These are phyloP conservation scores for Itoplectis maculator DNA, from an alignment of 2,888 invertebrate species.

Conservation along the genomic window DNA sequence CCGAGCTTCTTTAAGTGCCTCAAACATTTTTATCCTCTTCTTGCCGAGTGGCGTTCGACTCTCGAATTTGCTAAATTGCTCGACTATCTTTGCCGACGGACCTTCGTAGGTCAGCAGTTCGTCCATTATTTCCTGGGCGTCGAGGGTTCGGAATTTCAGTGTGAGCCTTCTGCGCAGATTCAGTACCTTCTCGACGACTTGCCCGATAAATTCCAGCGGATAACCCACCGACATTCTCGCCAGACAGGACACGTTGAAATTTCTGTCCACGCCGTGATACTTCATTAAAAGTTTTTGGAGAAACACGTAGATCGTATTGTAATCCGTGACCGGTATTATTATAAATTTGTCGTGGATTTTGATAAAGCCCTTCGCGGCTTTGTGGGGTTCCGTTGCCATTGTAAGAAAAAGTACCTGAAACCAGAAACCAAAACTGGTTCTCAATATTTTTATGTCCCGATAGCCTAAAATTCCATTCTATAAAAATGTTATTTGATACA, in stretches of 20 bases:
- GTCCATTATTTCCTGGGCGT: constrained; percentile 85
- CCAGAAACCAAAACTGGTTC: background rate
- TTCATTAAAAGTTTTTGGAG: constrained; percentile 87
- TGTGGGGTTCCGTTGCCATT: constrained; percentile 88
- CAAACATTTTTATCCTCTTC: constrained; percentile 65
- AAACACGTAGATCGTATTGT: constrained; percentile 86
- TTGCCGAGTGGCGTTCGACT: constrained; percentile 70
- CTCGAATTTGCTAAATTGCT: constrained; percentile 72
- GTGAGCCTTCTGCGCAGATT: constrained; percentile 85
- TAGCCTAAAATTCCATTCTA: too few species aligned
- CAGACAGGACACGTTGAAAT: constrained; percentile 86
- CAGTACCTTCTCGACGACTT: constrained; percentile 85
- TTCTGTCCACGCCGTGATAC: constrained; percentile 87
- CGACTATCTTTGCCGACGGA: constrained; percentile 63
- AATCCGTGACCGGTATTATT: constrained; percentile 86
- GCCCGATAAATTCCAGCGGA: constrained; percentile 85
- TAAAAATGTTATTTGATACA: too few species aligned
- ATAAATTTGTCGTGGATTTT: constrained; percentile 87
- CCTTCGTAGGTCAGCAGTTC: constrained; percentile 82
- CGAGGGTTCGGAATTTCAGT: constrained; percentile 86
- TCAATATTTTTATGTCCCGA: too few species aligned
- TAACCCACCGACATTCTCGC: constrained; percentile 86
- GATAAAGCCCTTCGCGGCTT: constrained; percentile 82
- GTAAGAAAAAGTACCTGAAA: constrained; percentile 87
- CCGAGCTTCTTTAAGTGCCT: constrained; percentile 55